These are phyloP conservation scores for Halcyon senegalensis DNA, from an alignment of 2,113 vertebrate species.

Conservation along the genomic window DNA sequence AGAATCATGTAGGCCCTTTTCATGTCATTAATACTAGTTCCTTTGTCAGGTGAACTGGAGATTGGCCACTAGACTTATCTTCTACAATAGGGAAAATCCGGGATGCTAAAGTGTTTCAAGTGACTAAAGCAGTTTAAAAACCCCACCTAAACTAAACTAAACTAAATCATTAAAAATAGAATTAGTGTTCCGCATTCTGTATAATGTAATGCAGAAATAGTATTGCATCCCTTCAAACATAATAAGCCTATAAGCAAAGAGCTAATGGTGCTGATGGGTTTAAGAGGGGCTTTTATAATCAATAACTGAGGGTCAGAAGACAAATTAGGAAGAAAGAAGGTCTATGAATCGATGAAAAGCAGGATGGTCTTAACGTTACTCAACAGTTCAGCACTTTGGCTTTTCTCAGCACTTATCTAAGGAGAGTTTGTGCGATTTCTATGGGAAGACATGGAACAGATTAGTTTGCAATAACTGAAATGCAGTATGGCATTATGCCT, in stretches of 20 bases:
- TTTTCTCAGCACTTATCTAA: background rate
- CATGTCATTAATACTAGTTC: background rate
- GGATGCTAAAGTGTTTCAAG: background rate
- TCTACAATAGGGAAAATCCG: background rate
- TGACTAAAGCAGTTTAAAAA: background rate
- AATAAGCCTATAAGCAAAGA: constrained; percentile 11
- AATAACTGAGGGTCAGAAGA: constrained; percentile 23
- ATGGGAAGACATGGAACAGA: background rate
- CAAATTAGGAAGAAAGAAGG: background rate
- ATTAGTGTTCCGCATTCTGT: background rate
- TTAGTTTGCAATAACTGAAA: background rate
- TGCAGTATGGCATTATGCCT: background rate
- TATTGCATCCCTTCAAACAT: background rate
- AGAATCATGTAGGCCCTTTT: background rate
- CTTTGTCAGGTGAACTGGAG: background rate
- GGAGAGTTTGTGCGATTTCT: background rate
- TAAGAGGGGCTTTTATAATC: constrained; percentile 22
- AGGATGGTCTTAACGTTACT: background rate
- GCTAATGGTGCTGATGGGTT: constrained; percentile 40
- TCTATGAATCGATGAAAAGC: background rate
- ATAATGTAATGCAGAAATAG: constrained; percentile 13
- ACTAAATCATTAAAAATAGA: constrained; percentile 38
- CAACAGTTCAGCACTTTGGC: background rate
- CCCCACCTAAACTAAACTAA: background rate
- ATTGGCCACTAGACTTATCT: background rate